phyloP scores from a whole-genome alignment of 2,888 invertebrate species.

The Pyrrhosoma nymphula region DNA sequence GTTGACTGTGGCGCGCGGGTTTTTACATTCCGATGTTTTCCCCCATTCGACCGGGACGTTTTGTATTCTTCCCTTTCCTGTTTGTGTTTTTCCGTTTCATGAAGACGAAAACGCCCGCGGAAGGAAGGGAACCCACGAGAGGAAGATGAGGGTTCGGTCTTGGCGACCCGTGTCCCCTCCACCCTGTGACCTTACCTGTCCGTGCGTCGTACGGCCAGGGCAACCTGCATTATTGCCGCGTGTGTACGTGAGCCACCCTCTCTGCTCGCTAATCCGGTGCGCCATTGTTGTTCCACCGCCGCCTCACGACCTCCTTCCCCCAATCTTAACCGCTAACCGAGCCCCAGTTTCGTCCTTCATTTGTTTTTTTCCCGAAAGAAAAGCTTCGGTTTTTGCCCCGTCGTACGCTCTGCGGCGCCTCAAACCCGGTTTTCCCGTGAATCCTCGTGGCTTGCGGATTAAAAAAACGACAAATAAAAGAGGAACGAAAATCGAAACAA shows the following conservation, averaged over 20 bases:
- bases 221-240: neutral
- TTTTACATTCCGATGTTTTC: neutral
- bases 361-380: neutral
- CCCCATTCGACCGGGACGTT: neutral
- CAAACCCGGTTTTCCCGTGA: neutral
- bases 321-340: neutral
- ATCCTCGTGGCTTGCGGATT: neutral
- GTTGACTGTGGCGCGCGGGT: neutral
- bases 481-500: neutral
- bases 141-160: no score
- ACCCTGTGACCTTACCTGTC: neutral
- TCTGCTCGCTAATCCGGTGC: constrained; percentile 3
- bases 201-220: neutral
- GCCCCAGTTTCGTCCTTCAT: neutral
- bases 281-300: neutral
- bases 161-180: no score
- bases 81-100: neutral
- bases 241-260: neutral
- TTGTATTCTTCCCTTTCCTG: neutral
- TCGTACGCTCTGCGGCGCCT: neutral
- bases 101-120: neutral
- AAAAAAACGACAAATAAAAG: neutral
- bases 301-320: neutral
- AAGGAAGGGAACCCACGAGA: no score
- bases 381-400: neutral